Evolutionary conservation across 1,140 invertebrate genomes (phyloP), one percentile per base, ranked within the genome.

Genomic region (Hylyphantes graminicola): DNA sequence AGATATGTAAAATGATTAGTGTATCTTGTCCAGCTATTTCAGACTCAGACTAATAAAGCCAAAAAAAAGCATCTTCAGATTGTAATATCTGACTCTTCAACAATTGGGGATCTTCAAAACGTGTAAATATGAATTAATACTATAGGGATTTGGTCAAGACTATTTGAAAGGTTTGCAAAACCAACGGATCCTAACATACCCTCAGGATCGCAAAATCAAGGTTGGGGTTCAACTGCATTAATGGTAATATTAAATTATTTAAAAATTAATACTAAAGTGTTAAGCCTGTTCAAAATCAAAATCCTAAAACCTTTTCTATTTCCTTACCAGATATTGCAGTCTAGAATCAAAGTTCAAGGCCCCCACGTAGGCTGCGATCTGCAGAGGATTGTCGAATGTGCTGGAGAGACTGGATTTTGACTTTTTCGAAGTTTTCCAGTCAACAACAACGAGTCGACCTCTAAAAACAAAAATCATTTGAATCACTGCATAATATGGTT

Each of bases 341-440:
- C 50, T 85, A 9, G 73, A 74, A 55, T 93, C 93, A 87, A 92
- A 92, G 89, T 95, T 95, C 15, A 95, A 89, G 50, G 94, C 94
- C 35, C 94, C 94, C 68, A 95, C 92, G 88, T 95, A 96, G 7
- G 95, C 94, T 8, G 93, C 93, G 21, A 95, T 86, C 90, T 96
- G 94, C 57, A 95, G 87, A 9, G 95, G 94, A 88, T 94, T 93
- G 88, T 96, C 94, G 88, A 93, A 95, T 0, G 93, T 94, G 53
- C 91, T 88, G 1, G 90, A 88, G 77, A 95, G 87, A 0, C 90
- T 90, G 72, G 91, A 90, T 87, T 94, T 93, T 8, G 89, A 90
- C 88, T 92, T 94, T 84, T 93, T 92, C 1, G 94, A 95, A 87
- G 94, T 95, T 89, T 95, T 96, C 94, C 94, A 96, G 88, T 96